phyloP scores from a whole-genome alignment of 1,140 invertebrate species.

The Rhagoletis zephyria region DNA sequence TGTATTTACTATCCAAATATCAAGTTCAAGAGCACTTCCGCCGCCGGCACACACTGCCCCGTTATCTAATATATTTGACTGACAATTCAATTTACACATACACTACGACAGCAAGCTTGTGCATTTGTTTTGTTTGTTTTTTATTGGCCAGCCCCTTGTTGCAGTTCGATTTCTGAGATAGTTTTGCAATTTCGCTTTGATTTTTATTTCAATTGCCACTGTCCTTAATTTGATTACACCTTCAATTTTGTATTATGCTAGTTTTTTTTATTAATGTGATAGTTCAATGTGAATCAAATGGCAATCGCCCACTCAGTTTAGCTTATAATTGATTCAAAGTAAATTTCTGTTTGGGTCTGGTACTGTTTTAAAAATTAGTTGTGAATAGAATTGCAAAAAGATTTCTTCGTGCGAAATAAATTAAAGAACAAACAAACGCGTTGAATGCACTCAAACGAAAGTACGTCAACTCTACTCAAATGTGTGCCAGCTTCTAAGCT shows the following conservation, averaged over 20 bases:
- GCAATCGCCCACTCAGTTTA: slow-evolving; percentile 19
- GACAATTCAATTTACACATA: slow-evolving; percentile 23
- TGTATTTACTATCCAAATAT: not conserved
- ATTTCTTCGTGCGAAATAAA: not conserved
- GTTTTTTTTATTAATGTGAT: not conserved
- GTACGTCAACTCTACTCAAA: slow-evolving; percentile 8
- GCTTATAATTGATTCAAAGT: too few relatives aligned
- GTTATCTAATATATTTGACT: slow-evolving; percentile 12
- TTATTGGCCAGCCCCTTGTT: not conserved
- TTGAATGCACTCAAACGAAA: slow-evolving; percentile 30
- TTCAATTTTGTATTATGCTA: not conserved
- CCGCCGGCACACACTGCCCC: slow-evolving; percentile 47
- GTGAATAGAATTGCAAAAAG: not conserved
- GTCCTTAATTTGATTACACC: not conserved
- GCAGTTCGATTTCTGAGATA: slow-evolving; percentile 11
- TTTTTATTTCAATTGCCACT: not conserved
- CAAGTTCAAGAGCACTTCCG: slow-evolving; percentile 45
- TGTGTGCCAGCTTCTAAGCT: slow-evolving; percentile 19
- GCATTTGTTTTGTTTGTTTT: not conserved
- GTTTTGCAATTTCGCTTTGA: not conserved
- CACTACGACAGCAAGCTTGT: slow-evolving; percentile 10
- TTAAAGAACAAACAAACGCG: not conserved
- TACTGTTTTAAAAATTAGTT: too few relatives aligned
- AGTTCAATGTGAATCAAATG: slow-evolving; percentile 16
- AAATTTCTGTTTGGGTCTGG: too few relatives aligned